phyloP scores from a whole-genome alignment of 2,113 vertebrate genomes.

The Cichladusa arquata region DNA sequence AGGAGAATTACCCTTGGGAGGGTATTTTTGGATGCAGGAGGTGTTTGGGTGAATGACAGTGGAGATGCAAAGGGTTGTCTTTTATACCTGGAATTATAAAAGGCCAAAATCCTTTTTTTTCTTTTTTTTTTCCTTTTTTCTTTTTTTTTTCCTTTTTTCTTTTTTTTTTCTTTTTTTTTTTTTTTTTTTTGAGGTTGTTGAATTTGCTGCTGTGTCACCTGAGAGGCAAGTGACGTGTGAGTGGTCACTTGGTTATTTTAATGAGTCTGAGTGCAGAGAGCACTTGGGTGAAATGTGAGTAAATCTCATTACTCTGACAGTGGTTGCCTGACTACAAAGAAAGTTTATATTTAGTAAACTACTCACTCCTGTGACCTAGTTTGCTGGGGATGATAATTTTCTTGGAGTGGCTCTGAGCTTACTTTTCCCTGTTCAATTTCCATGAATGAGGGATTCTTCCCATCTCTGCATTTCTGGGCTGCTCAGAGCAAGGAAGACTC shows the following conservation, averaged over 20 bases:
- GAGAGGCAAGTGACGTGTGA: background rate
- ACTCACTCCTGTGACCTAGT: background rate
- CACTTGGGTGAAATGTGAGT: background rate
- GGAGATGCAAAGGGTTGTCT: background rate
- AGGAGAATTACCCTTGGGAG: rapidly evolving
- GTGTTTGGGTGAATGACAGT: background rate
- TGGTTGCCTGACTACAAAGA: background rate
- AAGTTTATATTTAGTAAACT: background rate
- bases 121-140: no score
- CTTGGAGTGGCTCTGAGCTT: background rate
- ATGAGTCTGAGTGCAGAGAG: background rate
- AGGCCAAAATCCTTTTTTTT: background rate
- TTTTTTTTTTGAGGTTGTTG: no score
- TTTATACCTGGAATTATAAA: background rate
- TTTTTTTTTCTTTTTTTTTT: background rate
- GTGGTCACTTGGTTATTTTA: background rate
- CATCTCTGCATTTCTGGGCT: background rate
- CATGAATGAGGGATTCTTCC: background rate
- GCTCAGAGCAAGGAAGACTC: background rate
- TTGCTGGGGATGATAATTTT: background rate
- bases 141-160: no score
- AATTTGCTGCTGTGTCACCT: rapidly evolving
- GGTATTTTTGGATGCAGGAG: background rate
- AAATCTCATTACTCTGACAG: background rate
- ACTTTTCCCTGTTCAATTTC: background rate